Base-by-base conservation (phyloP, 2,797 vertebrate genomes). In the Antrozous pallidus region DNA sequence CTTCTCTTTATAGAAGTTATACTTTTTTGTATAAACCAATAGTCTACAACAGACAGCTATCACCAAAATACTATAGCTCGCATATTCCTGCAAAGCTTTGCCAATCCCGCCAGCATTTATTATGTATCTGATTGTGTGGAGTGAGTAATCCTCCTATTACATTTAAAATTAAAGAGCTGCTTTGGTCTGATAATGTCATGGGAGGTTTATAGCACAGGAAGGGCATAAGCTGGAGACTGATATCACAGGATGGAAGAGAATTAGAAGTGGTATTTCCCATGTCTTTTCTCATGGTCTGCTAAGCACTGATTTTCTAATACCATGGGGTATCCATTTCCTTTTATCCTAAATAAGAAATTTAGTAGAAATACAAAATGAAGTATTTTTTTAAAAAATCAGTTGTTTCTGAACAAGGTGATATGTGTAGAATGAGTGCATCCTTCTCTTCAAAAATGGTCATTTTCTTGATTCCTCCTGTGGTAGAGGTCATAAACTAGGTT, bases 101-200 rank as follows among this genome's bases (percentile, higher is more conserved):
- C 75, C 96, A 80, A 96, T 95, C 79, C 47, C 90, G 56, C 36
- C 6, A 93, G 28, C 2, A 2, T 95, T 96, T 95, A 33, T 83
- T 78, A 95, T 61, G 14, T 92, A 89, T 94, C 81, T 96, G 61
- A 95, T 90, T 90, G 33, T 61, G 24, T 83, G 65, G 1, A 49
- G 42, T 92, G 33, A 78, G 65, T 95, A 97, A 97, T 96, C 93
- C 61, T 90, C 36, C 1, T 4, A 79, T 96, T 96, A 94, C 24
- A 58, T 69, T 97, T 94, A 92, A 85, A 97, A 97, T 71, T 96
- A 94, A 96, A n/a, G 86, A 93, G 82, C 24, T 22, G 1, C 70
- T 94, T 56, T 54, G 88, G 88, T 95, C 78, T 93, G n/a, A 58
- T 91, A 95, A 94, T 92, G 77, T 96, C 97, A 94, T n/a, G 67